These are phyloP conservation scores for Dallia pectoralis DNA, from an alignment of 2,797 vertebrate species.

Conservation along the genomic window DNA sequence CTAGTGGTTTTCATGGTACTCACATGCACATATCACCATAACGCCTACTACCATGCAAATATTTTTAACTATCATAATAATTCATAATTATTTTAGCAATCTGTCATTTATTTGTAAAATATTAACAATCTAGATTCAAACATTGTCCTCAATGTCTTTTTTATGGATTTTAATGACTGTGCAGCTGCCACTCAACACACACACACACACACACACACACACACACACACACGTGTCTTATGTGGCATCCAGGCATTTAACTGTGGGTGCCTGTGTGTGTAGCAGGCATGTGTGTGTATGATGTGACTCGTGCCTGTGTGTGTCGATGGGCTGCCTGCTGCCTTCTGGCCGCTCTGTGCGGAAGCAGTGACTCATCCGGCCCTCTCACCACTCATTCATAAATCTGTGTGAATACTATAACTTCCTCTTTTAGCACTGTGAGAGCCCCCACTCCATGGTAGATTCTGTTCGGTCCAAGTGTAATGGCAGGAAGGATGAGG, in stretches of 20 bases:
- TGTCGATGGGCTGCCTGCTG: conserved; percentile 60
- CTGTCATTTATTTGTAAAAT: neutral
- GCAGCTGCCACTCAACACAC: conserved; percentile 47
- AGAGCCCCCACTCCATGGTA: conserved; percentile 51
- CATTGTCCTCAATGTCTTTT: conserved; percentile 60
- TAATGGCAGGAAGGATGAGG: conserved; percentile 60
- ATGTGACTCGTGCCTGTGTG: conserved; percentile 44
- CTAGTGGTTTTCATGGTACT: conserved; percentile 38
- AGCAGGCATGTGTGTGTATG: conserved; percentile 29
- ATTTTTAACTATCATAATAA: neutral
- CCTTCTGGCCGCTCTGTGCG: conserved; percentile 57
- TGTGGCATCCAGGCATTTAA: conserved; percentile 45
- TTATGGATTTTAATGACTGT: conserved; percentile 58
- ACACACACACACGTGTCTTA: conserved; percentile 33
- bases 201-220: conserved; percentile 25
- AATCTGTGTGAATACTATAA: conserved; percentile 71
- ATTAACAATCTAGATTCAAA: neutral
- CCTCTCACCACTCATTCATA: conserved; percentile 73
- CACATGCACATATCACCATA: conserved; percentile 44
- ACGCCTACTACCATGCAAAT: neutral
- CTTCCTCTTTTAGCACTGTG: conserved; percentile 56
- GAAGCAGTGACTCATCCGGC: conserved; percentile 72
- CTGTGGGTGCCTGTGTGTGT: conserved; percentile 14
- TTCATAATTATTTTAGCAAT: neutral
- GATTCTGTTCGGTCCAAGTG: conserved; percentile 45